Evolutionary conservation across 2,888 invertebrate genomes (phyloP).

Genomic region (Argyresthia goedartella): DNA sequence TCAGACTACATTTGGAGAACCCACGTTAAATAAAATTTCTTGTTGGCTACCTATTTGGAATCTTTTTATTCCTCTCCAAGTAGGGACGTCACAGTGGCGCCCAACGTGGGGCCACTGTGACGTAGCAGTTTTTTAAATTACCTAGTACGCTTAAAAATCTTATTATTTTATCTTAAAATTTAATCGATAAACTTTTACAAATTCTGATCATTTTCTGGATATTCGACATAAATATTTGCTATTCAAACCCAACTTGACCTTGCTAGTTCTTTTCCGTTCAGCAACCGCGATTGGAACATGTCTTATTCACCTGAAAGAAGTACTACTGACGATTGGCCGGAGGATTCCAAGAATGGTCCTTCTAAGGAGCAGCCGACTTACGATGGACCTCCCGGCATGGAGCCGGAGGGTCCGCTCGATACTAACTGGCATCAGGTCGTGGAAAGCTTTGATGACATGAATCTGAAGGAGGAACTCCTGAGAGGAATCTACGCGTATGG

Average conservation of each 20-base stretch:
- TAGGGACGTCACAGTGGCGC: too few relatives aligned
- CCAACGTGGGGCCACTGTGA: too few relatives aligned
- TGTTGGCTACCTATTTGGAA: too few relatives aligned
- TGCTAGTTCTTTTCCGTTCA: slow-evolving; percentile 79
- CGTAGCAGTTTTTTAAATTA: slow-evolving; percentile 19
- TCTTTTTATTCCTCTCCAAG: too few relatives aligned
- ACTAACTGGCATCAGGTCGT: slow-evolving; percentile 94
- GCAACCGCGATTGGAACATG: slow-evolving; percentile 85
- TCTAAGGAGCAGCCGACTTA: slow-evolving; percentile 73
- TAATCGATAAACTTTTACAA: slow-evolving; percentile 11
- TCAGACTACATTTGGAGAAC: too few relatives aligned
- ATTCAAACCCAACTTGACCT: slow-evolving; percentile 69
- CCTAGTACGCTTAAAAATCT: slow-evolving; percentile 25
- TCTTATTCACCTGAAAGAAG: slow-evolving; percentile 85
- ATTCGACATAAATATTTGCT: slow-evolving; percentile 30
- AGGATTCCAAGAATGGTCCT: slow-evolving; percentile 81
- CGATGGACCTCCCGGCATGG: slow-evolving; percentile 89
- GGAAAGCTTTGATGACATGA: slow-evolving; percentile 99
- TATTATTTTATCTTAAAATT: slow-evolving; percentile 32
- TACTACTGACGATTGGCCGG: slow-evolving; percentile 81
- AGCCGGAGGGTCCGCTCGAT: slow-evolving; percentile 93
- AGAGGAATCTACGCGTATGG: slow-evolving; percentile 99
- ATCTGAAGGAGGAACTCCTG: slow-evolving; percentile 93
- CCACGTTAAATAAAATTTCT: too few relatives aligned
- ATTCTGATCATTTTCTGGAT: not conserved